phyloP scores from a whole-genome alignment of 2,888 invertebrate genomes.

The Tetheella fluctuosa region DNA sequence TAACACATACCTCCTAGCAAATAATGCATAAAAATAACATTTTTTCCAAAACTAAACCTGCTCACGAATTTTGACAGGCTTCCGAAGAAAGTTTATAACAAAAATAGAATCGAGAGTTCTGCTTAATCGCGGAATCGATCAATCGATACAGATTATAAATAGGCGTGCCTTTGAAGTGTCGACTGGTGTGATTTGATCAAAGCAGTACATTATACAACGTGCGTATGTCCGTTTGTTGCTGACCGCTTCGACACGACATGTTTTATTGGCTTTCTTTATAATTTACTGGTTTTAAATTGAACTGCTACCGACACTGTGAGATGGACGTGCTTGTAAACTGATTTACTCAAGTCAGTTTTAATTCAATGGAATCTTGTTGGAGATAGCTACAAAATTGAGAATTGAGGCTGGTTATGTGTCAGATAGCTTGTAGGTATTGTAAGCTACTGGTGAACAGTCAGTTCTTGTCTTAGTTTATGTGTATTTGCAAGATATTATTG shows the following conservation, averaged over 20 bases:
- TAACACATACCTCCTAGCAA: background rate
- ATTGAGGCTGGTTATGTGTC: constrained; percentile 21
- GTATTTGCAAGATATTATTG: no score
- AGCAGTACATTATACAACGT: constrained; percentile 40
- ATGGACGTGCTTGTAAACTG: constrained; percentile 12
- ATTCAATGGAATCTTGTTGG: constrained; percentile 16
- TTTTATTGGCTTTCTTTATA: constrained; percentile 53
- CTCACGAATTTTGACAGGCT: background rate
- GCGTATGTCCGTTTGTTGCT: constrained; percentile 34
- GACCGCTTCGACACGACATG: constrained; percentile 24
- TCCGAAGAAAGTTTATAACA: constrained; percentile 18
- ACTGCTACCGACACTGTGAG: background rate
- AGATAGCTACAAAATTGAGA: constrained; percentile 16
- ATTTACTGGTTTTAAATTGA: constrained; percentile 32
- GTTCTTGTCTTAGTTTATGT: background rate
- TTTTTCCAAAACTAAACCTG: background rate
- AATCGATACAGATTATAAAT: constrained; percentile 52
- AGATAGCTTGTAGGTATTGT: constrained; percentile 22
- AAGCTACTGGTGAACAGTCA: background rate
- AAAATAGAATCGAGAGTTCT: constrained; percentile 38
- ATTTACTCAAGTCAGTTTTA: constrained; percentile 1
- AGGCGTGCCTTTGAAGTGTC: constrained; percentile 58
- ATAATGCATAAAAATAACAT: background rate
- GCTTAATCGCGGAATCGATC: constrained; percentile 56
- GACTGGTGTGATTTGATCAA: constrained; percentile 57